phyloP scores from a whole-genome alignment of 2,888 invertebrate genomes.

The Hipparchia sbordonii region DNA sequence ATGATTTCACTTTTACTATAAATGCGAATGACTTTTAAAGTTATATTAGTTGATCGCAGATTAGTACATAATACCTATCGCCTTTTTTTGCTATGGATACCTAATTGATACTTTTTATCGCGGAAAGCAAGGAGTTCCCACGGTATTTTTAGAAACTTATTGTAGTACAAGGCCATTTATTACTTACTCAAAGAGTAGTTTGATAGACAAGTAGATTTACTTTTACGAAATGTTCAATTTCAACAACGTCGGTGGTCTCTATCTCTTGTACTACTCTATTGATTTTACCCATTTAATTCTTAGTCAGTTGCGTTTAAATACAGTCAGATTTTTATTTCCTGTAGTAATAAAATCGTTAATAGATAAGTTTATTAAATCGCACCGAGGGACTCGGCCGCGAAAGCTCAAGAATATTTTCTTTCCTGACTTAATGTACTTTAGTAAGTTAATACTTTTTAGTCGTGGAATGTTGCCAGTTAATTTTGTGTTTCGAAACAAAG shows the following conservation, averaged over 20 bases:
- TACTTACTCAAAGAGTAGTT: too few relatives aligned
- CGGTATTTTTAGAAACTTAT: too few relatives aligned
- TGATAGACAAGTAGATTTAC: background rate
- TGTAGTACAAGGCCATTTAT: too few relatives aligned
- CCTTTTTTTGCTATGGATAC: too few relatives aligned
- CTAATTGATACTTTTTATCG: too few relatives aligned
- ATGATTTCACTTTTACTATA: too few relatives aligned
- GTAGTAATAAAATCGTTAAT: conserved; percentile 64
- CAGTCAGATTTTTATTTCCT: conserved; percentile 71
- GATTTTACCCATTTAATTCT: conserved; percentile 60
- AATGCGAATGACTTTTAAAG: too few relatives aligned
- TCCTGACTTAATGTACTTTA: conserved; percentile 42
- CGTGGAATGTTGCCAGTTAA: conserved; percentile 37
- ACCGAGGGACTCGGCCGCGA: conserved; percentile 39
- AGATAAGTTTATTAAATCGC: conserved; percentile 57
- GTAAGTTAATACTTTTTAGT: conserved; percentile 34
- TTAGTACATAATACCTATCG: too few relatives aligned
- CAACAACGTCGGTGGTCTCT: background rate
- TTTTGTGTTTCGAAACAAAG: conserved; percentile 35
- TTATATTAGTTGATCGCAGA: too few relatives aligned
- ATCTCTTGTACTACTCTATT: conserved; percentile 46
- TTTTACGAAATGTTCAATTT: background rate
- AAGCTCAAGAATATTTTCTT: conserved; percentile 33
- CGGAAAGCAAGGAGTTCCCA: too few relatives aligned
- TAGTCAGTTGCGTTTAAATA: conserved; percentile 61